Conservation (phyloP, 1,140 invertebrate species). For the Brachionus rotundiformis region DNA sequence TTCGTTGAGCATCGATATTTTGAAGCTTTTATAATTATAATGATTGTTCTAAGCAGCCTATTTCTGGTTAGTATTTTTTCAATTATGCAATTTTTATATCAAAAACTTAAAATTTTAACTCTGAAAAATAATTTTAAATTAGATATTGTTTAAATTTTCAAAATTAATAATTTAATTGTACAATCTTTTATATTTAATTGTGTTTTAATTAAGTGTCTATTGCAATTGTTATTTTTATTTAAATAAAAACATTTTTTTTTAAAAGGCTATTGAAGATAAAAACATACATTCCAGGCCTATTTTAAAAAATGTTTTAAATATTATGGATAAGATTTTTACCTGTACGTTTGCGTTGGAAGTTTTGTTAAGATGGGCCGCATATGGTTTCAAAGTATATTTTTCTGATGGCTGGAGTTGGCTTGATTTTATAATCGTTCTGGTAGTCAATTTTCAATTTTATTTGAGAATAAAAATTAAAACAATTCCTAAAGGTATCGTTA, state of each 20-base stretch:
- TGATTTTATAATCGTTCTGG: slow-evolving; percentile 98
- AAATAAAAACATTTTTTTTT: slow-evolving; percentile 76
- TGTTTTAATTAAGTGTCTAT: no score
- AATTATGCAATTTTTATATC: neutral
- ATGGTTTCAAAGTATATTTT: slow-evolving; percentile 94
- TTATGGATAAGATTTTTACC: slow-evolving; percentile 96
- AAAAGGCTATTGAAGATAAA: slow-evolving; percentile 92
- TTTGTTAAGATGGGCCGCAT: slow-evolving; percentile 95
- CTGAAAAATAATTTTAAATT: slow-evolving; percentile 63
- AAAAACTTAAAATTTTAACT: slow-evolving; percentile 23
- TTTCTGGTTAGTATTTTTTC: neutral
- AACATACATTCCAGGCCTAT: slow-evolving; percentile 84
- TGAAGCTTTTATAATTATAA: slow-evolving; percentile 36
- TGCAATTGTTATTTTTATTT: slow-evolving; percentile 97
- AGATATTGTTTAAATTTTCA: no score
- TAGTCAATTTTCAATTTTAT: no score
- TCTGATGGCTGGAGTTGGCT: slow-evolving; percentile 99
- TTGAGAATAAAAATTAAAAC: slow-evolving; percentile 48
- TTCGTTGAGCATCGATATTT: slow-evolving; percentile 11
- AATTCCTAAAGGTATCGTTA: slow-evolving; percentile 57
- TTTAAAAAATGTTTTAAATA: slow-evolving; percentile 85
- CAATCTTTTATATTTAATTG: no score
- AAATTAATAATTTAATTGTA: no score
- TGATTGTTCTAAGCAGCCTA: slow-evolving; percentile 36
- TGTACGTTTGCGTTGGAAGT: slow-evolving; percentile 97